A percentile compares a stretch with the other conserved stretches of the same genome.
Evolutionary conservation across 2,797 vertebrate species (phyloP).

Genomic region (Gymnoscopelus braueri): DNA sequence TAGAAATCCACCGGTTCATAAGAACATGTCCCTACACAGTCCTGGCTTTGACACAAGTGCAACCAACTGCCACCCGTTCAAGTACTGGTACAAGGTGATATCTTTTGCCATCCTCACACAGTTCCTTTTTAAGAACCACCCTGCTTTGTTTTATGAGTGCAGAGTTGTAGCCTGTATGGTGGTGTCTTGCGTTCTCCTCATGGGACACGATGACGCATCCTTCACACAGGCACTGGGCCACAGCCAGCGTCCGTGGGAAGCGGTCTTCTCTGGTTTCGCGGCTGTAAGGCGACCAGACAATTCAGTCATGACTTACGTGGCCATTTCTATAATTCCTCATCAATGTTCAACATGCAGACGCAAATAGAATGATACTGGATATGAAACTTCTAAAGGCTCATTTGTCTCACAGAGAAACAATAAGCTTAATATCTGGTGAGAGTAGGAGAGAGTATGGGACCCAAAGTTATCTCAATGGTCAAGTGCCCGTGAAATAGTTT

Average conservation of each 20-base stretch:
- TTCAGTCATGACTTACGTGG: no score
- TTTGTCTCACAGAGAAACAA: no score
- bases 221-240: conserved; percentile 85
- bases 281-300: conserved; percentile 64
- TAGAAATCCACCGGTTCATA: no score
- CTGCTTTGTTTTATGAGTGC: conserved; percentile 67
- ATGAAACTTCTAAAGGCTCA: no score
- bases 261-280: conserved; percentile 59
- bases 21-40: background rate
- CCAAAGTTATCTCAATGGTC: no score
- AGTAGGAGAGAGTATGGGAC: no score
- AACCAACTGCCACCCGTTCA: conserved; percentile 79
- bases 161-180: conserved; percentile 80
- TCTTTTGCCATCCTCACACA: conserved; percentile 55
- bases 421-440: no score
- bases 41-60: conserved; percentile 81
- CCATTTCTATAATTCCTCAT: no score
- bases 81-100: conserved; percentile 38
- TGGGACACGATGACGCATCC: conserved; percentile 85
- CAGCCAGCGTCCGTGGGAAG: conserved; percentile 77
- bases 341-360: no score
- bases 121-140: conserved; percentile 79
- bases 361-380: no score
- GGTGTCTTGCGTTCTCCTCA: accelerated
- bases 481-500: no score